Evolutionary conservation across 1,140 invertebrate genomes (phyloP).

Genomic region (Pseudomyrmex gracilis): DNA sequence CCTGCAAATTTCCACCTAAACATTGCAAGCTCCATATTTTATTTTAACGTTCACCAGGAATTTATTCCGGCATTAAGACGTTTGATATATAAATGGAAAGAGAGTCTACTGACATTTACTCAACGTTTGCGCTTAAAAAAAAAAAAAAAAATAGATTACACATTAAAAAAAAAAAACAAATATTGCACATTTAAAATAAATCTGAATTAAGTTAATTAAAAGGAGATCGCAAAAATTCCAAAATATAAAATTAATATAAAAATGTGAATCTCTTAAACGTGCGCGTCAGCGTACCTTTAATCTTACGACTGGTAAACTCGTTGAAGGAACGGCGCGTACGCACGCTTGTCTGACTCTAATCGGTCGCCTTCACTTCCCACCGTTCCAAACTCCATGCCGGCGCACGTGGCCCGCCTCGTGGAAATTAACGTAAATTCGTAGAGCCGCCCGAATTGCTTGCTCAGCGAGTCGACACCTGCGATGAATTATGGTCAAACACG

Average conservation of each 20-base stretch:
- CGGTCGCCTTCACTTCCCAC: slow-evolving; percentile 33
- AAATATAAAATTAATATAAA: too few species aligned
- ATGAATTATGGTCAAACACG: slow-evolving; percentile 57
- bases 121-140: too few species aligned
- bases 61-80: too few species aligned
- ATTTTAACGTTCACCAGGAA: too few species aligned
- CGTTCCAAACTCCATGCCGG: slow-evolving; percentile 32
- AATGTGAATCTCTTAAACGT: neutral
- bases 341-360: slow-evolving; percentile 50
- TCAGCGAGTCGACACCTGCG: slow-evolving; percentile 63
- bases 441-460: slow-evolving; percentile 52
- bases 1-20: slow-evolving; percentile 1
- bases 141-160: neutral
- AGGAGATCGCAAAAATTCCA: neutral
- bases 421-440: slow-evolving; percentile 50
- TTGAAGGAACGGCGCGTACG: slow-evolving; percentile 28
- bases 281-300: slow-evolving; percentile 32
- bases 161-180: too few species aligned
- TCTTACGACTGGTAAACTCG: slow-evolving; percentile 31
- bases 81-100: too few species aligned
- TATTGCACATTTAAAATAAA: neutral
- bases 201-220: neutral
- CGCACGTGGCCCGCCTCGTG: slow-evolving; percentile 24
- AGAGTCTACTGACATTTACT: too few species aligned
- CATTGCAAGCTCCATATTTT: neutral